These are phyloP conservation scores for Busseola fusca DNA, from an alignment of 2,888 invertebrate species.

Conservation along the genomic window DNA sequence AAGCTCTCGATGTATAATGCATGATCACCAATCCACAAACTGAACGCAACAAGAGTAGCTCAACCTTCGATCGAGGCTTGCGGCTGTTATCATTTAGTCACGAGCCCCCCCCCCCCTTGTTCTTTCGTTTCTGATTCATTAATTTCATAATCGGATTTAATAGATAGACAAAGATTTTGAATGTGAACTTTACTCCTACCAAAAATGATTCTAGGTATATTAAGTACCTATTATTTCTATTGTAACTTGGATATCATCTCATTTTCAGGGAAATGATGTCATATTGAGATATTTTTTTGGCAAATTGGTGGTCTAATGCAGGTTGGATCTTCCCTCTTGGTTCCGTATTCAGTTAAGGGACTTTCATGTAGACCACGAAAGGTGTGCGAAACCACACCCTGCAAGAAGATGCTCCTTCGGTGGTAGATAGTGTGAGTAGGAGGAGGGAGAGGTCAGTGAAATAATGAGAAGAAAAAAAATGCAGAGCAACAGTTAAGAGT, in stretches of 20 bases:
- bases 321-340: background rate
- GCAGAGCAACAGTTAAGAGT: background rate
- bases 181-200: background rate
- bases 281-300: background rate
- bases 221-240: background rate
- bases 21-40: background rate
- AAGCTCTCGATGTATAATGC: background rate
- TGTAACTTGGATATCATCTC: background rate
- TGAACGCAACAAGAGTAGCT: background rate
- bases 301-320: background rate
- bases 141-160: slow-evolving; percentile 6
- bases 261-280: background rate
- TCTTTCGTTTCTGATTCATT: slow-evolving; percentile 20
- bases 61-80: background rate
- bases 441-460: background rate
- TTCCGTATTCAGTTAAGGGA: background rate
- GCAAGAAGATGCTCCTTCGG: background rate
- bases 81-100: background rate
- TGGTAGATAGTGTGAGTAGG: background rate
- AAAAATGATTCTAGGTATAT: background rate
- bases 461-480: background rate
- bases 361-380: background rate
- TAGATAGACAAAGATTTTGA: background rate
- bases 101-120: background rate
- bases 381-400: background rate